These are phyloP conservation scores for Neodontobutis hainanensis DNA, from an alignment of 2,113 vertebrate genomes.

Conservation along the genomic window DNA sequence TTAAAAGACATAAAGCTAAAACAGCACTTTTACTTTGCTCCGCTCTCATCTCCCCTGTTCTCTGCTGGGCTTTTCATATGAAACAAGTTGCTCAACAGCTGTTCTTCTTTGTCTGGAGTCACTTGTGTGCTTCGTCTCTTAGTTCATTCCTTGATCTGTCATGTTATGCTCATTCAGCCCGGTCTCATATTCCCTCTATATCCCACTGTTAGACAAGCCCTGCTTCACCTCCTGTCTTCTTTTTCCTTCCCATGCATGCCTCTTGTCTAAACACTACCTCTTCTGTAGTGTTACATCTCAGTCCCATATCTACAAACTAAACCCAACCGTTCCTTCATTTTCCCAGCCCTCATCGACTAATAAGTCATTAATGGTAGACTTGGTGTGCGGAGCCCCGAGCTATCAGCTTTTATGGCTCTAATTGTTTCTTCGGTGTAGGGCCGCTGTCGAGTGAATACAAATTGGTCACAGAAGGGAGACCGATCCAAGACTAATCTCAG, in stretches of 20 bases:
- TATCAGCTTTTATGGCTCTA: slow-evolving; percentile 66
- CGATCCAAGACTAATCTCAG: slow-evolving; percentile 61
- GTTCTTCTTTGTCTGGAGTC: slow-evolving; percentile 50
- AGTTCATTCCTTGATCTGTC: slow-evolving; percentile 57
- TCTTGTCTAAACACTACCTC: slow-evolving; percentile 4
- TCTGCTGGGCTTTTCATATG: slow-evolving; percentile 34
- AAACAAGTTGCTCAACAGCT: slow-evolving; percentile 51
- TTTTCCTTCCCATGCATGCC: slow-evolving; percentile 9
- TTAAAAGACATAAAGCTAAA: slow-evolving; percentile 6
- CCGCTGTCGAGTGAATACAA: slow-evolving; percentile 64
- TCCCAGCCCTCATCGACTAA: slow-evolving; percentile 37
- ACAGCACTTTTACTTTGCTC: background rate
- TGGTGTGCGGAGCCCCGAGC: slow-evolving; percentile 58
- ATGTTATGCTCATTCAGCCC: slow-evolving; percentile 40
- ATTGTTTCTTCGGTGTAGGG: slow-evolving; percentile 72
- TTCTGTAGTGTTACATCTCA: slow-evolving; percentile 6
- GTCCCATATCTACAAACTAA: slow-evolving; percentile 15
- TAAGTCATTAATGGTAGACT: slow-evolving; percentile 63
- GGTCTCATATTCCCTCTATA: slow-evolving; percentile 31
- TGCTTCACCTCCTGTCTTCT: slow-evolving; percentile 4
- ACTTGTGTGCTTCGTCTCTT: slow-evolving; percentile 46
- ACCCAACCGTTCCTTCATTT: slow-evolving; percentile 25
- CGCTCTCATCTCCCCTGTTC: background rate
- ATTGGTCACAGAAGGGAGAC: slow-evolving; percentile 60
- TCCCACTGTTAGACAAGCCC: slow-evolving; percentile 32